Percentiles rank a stretch among this genome's conserved stretches.
Conservation (phyloP, 1,140 invertebrate species). For the Heliconius eleuchia region DNA sequence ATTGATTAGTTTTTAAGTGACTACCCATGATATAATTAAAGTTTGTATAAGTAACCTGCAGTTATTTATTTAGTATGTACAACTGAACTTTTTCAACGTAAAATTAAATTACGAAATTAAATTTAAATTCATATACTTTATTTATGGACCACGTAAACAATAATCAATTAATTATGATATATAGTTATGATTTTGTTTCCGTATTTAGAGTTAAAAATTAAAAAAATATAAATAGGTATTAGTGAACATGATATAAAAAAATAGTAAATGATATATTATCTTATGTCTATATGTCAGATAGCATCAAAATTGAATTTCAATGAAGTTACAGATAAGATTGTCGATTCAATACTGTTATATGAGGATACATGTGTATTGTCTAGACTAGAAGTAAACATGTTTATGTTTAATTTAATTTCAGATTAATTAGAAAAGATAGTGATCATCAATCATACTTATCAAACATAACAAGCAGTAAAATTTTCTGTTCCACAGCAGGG, state of each 20-base stretch:
- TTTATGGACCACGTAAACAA: no score
- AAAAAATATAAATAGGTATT: background rate
- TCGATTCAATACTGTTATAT: background rate
- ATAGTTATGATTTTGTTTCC: background rate
- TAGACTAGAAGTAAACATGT: background rate
- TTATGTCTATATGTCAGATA: background rate
- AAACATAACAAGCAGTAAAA: background rate
- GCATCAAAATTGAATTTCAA: background rate
- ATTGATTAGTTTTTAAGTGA: no score
- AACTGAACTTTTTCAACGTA: no score
- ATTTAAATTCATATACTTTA: no score
- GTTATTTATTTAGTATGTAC: no score
- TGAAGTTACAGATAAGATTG: background rate
- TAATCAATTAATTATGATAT: background rate
- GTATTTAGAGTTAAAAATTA: background rate
- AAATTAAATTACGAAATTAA: no score
- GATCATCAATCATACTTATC: background rate
- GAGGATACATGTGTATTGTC: background rate
- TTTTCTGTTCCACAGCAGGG: background rate
- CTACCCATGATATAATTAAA: no score
- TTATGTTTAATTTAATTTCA: background rate
- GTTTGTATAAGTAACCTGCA: no score
- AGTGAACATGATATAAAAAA: background rate
- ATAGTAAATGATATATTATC: background rate
- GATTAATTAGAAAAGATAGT: background rate